Evolutionary conservation across 1,140 invertebrate species (phyloP).

Genomic region (Drosophila pallidifrons): DNA sequence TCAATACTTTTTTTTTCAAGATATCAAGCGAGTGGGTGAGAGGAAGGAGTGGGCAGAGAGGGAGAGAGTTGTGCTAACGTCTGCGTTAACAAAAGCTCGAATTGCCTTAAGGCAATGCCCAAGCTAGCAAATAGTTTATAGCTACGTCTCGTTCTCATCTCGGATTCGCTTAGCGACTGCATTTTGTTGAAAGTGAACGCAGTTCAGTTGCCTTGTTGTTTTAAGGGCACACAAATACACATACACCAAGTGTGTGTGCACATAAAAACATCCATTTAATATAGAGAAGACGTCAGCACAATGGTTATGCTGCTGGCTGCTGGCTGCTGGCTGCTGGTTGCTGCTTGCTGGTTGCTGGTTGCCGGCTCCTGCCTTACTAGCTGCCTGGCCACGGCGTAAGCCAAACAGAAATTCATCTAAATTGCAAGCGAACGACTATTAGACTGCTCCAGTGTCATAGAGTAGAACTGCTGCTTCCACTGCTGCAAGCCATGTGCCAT

Average conservation of each 20-base stretch:
- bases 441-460: constrained; percentile 8
- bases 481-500: constrained; percentile 29
- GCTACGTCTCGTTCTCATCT: constrained; percentile 27
- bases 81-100: constrained; percentile 50
- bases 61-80: constrained; percentile 20
- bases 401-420: constrained; percentile 56
- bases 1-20: background rate
- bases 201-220: constrained; percentile 33
- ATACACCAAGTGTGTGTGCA: constrained; percentile 6
- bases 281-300: constrained; percentile 51
- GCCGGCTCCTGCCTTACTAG: background rate
- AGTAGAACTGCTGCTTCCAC: background rate
- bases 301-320: constrained; percentile 11
- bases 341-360: background rate
- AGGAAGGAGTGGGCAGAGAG: background rate
- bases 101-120: constrained; percentile 48
- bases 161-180: constrained; percentile 34
- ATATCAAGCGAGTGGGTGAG: background rate
- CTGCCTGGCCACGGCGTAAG: constrained; percentile 17
- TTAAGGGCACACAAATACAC: constrained; percentile 25
- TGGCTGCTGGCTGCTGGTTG: no score
- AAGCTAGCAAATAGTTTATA: constrained; percentile 43
- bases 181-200: constrained; percentile 47
- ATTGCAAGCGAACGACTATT: constrained; percentile 52
- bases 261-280: constrained; percentile 43